Conservation (phyloP, 2,888 invertebrate genomes). For the Machimus rusticus region DNA sequence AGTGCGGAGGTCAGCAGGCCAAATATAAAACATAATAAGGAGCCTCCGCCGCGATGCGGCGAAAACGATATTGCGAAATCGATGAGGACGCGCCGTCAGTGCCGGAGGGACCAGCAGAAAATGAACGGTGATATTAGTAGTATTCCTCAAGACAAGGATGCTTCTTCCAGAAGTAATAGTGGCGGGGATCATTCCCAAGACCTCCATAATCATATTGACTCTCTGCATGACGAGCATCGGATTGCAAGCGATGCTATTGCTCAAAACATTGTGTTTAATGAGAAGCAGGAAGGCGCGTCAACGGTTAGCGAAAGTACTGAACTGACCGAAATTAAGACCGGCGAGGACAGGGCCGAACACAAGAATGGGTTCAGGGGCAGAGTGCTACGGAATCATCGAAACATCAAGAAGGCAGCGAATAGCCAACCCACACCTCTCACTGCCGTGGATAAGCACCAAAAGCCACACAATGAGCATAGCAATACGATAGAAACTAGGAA, state of each 20-base stretch:
- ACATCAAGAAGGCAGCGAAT: neutral
- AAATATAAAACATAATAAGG: neutral
- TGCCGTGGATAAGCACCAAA: slow-evolving; percentile 7
- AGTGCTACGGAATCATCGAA: slow-evolving; percentile 42
- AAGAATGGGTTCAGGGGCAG: slow-evolving; percentile 34
- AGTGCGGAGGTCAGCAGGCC: neutral
- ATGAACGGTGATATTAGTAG: neutral
- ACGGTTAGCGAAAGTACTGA: neutral
- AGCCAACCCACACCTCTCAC: neutral
- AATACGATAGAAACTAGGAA: slow-evolving; percentile 21
- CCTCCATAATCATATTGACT: slow-evolving; percentile 34
- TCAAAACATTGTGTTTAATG: slow-evolving; percentile 61
- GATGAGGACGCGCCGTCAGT: slow-evolving; percentile 42
- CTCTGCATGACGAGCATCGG: slow-evolving; percentile 46
- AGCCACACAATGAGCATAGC: slow-evolving; percentile 15
- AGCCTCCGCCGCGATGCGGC: neutral
- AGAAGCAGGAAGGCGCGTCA: slow-evolving; percentile 60
- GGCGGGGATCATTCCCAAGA: neutral
- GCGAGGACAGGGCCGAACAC: neutral
- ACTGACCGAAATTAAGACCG: neutral
- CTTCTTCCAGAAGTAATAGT: neutral
- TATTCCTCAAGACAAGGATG: neutral
- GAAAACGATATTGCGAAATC: slow-evolving; percentile 31
- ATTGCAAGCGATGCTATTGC: slow-evolving; percentile 61
- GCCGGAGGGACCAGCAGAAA: slow-evolving; percentile 34